phyloP scores from a whole-genome alignment of 2,113 vertebrate genomes.

The Chaetodon trifascialis region DNA sequence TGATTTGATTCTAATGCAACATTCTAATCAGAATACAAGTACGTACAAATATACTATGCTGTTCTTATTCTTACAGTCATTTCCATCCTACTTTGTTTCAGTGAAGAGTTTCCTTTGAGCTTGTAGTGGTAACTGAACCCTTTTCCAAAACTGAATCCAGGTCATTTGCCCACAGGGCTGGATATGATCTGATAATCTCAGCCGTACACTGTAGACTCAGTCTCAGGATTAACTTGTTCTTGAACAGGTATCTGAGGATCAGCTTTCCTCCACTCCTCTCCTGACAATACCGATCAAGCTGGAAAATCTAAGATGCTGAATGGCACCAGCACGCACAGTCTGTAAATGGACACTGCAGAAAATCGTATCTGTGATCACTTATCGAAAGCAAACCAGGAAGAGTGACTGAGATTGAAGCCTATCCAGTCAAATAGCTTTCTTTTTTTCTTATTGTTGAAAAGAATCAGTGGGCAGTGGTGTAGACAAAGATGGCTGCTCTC shows the following conservation, averaged over 20 bases:
- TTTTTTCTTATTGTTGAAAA: background rate
- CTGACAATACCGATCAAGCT: constrained; percentile 3
- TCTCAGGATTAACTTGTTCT: constrained; percentile 40
- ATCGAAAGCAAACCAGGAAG: background rate
- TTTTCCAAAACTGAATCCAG: constrained; percentile 40
- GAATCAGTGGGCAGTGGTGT: background rate
- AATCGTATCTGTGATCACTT: background rate
- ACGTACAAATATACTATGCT: background rate
- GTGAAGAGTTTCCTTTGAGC: constrained; percentile 19
- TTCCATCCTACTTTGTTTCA: constrained; percentile 8
- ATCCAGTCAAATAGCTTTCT: background rate
- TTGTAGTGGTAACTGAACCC: constrained; percentile 30
- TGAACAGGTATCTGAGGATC: constrained; percentile 12
- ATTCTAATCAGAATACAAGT: background rate
- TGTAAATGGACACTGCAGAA: background rate
- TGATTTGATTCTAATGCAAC: background rate
- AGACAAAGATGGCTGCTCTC: background rate
- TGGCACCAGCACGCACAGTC: background rate
- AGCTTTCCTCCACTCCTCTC: constrained; percentile 6
- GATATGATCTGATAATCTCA: constrained; percentile 43
- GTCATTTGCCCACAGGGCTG: constrained; percentile 37
- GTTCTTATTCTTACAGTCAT: background rate
- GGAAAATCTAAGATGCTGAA: background rate
- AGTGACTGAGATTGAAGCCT: background rate
- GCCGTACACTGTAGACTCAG: background rate